Evolutionary conservation across 2,797 vertebrate species (phyloP).

Genomic region (Diglossa cyanea): DNA sequence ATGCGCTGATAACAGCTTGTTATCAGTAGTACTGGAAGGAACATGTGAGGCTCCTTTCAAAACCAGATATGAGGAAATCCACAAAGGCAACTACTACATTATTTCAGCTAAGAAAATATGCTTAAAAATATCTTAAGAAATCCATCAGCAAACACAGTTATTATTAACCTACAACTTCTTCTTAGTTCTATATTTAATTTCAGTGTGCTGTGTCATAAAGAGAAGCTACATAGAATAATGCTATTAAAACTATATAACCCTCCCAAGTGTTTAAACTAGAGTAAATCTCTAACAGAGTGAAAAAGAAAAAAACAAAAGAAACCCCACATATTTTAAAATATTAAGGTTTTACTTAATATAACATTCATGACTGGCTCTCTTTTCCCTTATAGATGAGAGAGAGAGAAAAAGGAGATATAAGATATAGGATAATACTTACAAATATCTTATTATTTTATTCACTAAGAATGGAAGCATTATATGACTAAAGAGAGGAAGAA

Average conservation of each 20-base stretch:
- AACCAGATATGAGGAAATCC: conserved; percentile 2
- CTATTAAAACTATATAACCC: neutral
- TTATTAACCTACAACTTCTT: neutral
- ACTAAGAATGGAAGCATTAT: neutral
- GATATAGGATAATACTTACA: neutral
- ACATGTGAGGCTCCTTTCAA: conserved; percentile 1
- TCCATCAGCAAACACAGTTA: neutral
- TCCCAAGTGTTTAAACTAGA: neutral
- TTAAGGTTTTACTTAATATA: neutral
- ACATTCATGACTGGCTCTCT: neutral
- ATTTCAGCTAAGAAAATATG: conserved; percentile 10
- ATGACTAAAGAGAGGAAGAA: neutral
- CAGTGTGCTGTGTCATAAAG: neutral
- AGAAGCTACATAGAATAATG: neutral
- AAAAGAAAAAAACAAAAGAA: neutral
- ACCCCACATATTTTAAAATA: neutral
- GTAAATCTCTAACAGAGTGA: neutral
- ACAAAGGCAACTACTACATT: neutral
- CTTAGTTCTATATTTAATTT: conserved; percentile 28
- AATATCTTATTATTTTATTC: neutral
- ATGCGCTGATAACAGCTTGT: conserved; percentile 4
- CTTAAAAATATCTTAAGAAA: neutral
- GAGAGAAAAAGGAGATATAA: neutral
- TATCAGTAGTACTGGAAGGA: conserved; percentile 15
- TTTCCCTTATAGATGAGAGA: neutral